These are phyloP conservation scores for Sciurus vulgaris DNA, from an alignment of 2,797 vertebrate genomes.

Conservation along the genomic window DNA sequence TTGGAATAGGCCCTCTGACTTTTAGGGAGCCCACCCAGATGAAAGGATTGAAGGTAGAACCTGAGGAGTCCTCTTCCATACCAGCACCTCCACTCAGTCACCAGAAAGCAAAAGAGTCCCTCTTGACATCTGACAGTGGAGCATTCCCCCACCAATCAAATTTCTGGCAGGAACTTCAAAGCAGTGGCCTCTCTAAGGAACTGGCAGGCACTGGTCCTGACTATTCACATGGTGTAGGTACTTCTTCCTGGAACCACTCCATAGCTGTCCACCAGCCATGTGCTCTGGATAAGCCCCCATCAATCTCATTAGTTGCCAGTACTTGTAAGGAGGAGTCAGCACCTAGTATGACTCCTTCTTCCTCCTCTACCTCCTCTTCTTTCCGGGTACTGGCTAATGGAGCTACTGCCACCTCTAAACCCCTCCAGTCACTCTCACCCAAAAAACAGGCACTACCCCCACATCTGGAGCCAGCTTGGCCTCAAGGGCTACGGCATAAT, in stretches of 20 bases:
- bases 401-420: slow-evolving; percentile 66
- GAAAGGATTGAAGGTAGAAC: slow-evolving; percentile 83
- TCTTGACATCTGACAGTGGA: slow-evolving; percentile 82
- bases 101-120: slow-evolving; percentile 72
- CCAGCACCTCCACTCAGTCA: slow-evolving; percentile 43
- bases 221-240: slow-evolving; percentile 56
- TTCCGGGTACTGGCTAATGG: slow-evolving; percentile 88
- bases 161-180: slow-evolving; percentile 84
- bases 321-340: slow-evolving; percentile 76
- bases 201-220: slow-evolving; percentile 83
- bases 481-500: slow-evolving; percentile 75
- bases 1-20: slow-evolving; percentile 61
- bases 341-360: slow-evolving; percentile 63
- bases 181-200: slow-evolving; percentile 68
- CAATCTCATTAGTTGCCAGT: slow-evolving; percentile 71
- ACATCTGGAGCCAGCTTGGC: slow-evolving; percentile 72
- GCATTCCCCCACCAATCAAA: slow-evolving; percentile 82
- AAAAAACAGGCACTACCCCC: slow-evolving; percentile 74
- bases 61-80: slow-evolving; percentile 79
- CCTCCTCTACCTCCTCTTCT: slow-evolving; percentile 85
- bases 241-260: slow-evolving; percentile 77
- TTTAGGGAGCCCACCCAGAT: slow-evolving; percentile 49
- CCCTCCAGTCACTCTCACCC: slow-evolving; percentile 72
- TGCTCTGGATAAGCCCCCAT: slow-evolving; percentile 57
- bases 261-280: slow-evolving; percentile 72